Evolutionary conservation across 2,113 vertebrate genomes (phyloP).

Genomic region (Bos javanicus): DNA sequence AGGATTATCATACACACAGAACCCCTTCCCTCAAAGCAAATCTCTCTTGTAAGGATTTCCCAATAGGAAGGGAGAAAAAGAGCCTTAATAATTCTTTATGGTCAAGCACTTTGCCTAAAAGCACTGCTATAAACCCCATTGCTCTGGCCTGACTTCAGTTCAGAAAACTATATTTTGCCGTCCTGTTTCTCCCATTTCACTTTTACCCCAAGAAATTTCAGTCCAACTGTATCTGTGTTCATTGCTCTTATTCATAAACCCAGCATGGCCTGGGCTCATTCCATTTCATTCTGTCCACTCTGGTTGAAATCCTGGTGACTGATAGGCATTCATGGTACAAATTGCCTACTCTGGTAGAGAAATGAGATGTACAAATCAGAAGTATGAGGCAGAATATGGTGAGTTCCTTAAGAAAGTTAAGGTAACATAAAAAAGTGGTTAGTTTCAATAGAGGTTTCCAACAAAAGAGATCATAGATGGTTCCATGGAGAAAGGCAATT

Average conservation of each 20-base stretch:
- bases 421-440: background rate
- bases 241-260: background rate
- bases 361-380: background rate
- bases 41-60: slow-evolving; percentile 30
- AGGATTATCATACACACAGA: slow-evolving; percentile 17
- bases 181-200: background rate
- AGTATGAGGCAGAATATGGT: background rate
- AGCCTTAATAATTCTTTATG: background rate
- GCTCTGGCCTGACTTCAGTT: background rate
- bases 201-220: background rate
- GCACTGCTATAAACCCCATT: background rate
- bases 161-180: background rate
- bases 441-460: background rate
- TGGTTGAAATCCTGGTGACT: background rate
- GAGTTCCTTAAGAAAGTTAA: background rate
- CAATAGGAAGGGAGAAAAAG: slow-evolving; percentile 9
- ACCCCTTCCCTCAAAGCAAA: slow-evolving; percentile 38
- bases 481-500: background rate
- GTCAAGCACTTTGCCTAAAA: slow-evolving; percentile 37
- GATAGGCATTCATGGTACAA: background rate
- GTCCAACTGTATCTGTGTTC: background rate
- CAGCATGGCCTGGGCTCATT: background rate
- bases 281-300: background rate
- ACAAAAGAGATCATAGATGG: background rate
- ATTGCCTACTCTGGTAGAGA: background rate